A percentile compares a stretch with the other conserved stretches of the same genome.
Evolutionary conservation across 2,888 invertebrate species (phyloP).

Genomic region (Lepas anatifera): DNA sequence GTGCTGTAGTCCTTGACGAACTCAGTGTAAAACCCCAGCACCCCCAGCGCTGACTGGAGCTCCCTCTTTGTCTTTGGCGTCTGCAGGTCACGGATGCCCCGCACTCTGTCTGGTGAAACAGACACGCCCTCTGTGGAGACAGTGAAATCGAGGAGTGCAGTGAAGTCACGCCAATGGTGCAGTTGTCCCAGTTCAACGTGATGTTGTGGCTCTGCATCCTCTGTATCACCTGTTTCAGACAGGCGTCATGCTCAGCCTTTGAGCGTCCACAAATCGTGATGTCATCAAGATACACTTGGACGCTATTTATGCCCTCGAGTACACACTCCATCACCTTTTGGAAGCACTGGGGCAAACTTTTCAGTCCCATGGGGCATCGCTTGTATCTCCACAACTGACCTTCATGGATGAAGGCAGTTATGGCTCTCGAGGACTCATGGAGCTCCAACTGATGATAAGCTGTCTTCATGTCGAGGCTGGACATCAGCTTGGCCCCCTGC

Average conservation of each 20-base stretch:
- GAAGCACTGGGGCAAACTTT: background rate
- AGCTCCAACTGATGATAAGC: too few species aligned
- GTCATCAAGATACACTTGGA: too few species aligned
- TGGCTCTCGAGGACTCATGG: background rate
- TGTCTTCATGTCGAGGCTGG: background rate
- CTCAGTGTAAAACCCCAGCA: background rate
- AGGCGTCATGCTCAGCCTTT: too few species aligned
- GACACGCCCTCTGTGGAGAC: background rate
- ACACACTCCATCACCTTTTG: background rate
- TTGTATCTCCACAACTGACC: background rate
- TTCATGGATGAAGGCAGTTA: background rate
- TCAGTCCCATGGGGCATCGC: background rate
- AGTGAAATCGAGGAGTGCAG: background rate
- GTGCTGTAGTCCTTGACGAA: too few species aligned
- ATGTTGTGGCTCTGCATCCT: too few species aligned
- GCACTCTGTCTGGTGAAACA: background rate
- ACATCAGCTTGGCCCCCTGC: background rate
- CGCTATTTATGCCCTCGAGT: background rate
- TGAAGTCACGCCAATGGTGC: background rate
- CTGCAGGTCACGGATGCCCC: background rate
- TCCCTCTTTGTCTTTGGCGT: background rate
- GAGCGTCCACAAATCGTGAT: too few species aligned
- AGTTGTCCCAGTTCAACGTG: too few species aligned
- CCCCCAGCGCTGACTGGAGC: background rate
- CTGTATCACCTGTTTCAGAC: too few species aligned